Conservation (phyloP, 2,797 vertebrate species). For the Myotis pilosus region DNA sequence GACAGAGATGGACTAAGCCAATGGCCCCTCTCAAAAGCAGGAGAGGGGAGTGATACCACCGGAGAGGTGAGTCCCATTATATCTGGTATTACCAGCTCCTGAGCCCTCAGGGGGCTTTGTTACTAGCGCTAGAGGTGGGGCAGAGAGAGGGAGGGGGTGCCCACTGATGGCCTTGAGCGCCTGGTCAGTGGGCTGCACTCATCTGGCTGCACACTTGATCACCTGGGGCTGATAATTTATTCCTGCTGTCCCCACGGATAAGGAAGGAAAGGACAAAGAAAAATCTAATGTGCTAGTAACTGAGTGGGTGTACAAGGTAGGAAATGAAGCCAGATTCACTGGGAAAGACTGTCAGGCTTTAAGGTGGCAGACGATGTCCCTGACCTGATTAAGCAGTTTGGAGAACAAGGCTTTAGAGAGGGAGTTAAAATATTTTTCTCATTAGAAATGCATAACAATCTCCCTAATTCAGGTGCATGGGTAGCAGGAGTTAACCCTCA, state of each 20-base stretch:
- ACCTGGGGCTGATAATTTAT: not conserved
- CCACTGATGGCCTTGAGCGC: rapidly evolving
- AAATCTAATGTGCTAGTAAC: not conserved
- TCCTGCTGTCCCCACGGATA: rapidly evolving
- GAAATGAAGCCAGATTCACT: rapidly evolving
- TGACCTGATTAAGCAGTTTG: not conserved
- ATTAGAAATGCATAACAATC: not conserved
- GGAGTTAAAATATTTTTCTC: rapidly evolving
- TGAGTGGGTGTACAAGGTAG: not conserved
- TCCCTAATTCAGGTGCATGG: not conserved
- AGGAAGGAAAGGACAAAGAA: rapidly evolving
- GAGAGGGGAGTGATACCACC: slow-evolving; percentile 55
- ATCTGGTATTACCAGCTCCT: not conserved
- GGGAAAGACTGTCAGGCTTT: not conserved
- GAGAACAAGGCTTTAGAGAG: not conserved
- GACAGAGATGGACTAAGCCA: not conserved
- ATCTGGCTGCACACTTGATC: rapidly evolving
- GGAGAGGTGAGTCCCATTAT: slow-evolving; percentile 12
- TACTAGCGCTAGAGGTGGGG: not conserved
- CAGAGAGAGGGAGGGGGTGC: not conserved
- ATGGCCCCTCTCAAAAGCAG: not conserved
- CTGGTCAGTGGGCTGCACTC: not conserved
- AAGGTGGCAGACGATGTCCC: not conserved
- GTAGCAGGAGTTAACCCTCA: not conserved
- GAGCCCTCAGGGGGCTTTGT: slow-evolving; percentile 47